phyloP scores from a whole-genome alignment of 2,888 invertebrate species.

The Trichopria drosophilae region DNA sequence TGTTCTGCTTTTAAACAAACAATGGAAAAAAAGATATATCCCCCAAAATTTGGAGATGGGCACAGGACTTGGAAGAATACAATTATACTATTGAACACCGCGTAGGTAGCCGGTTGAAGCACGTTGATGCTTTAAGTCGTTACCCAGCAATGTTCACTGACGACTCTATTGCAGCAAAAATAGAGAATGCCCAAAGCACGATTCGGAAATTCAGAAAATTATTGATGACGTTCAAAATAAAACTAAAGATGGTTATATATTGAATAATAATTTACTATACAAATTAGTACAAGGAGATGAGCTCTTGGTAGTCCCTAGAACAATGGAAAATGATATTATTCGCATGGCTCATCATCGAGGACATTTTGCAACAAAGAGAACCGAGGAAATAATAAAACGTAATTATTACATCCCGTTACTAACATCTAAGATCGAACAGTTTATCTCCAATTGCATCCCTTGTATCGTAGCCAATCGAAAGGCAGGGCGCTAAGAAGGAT shows the following conservation, averaged over 20 bases:
- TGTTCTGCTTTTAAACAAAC: too few relatives aligned
- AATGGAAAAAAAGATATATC: too few relatives aligned
- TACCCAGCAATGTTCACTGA: not conserved
- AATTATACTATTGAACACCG: too few relatives aligned
- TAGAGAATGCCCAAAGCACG: constrained; percentile 5
- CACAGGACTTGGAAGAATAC: too few relatives aligned
- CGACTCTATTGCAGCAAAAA: not conserved
- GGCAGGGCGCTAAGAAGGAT: constrained; percentile 7
- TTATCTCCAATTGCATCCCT: constrained; percentile 9
- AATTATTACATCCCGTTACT: constrained; percentile 15
- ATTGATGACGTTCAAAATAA: not conserved
- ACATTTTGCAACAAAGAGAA: constrained; percentile 9
- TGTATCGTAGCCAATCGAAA: constrained; percentile 5
- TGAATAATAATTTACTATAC: too few relatives aligned
- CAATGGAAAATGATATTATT: constrained; percentile 15
- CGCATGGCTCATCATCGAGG: constrained; percentile 9
- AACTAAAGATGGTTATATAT: not conserved
- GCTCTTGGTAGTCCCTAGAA: constrained; percentile 11
- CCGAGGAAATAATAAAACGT: not conserved
- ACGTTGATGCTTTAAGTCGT: constrained; percentile 13
- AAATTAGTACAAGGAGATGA: too few relatives aligned
- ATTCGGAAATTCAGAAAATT: not conserved
- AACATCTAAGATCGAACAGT: not conserved
- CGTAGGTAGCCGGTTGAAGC: constrained; percentile 4
- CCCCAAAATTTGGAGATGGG: too few relatives aligned